Conservation (phyloP, 2,113 vertebrate genomes). For the Psilopogon haemacephalus region DNA sequence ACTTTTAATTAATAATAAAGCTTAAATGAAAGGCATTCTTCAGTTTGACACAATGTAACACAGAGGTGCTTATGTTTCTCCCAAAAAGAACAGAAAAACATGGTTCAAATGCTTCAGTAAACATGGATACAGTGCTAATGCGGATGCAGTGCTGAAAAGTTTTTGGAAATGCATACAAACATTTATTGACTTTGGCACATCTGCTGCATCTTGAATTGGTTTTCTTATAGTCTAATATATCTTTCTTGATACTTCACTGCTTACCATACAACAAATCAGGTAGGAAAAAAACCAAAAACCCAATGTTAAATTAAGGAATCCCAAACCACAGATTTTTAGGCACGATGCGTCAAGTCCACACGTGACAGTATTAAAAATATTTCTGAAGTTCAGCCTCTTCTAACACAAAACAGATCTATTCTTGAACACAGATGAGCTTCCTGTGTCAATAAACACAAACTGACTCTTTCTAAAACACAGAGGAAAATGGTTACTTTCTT, state of each 20-base stretch:
- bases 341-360: background rate
- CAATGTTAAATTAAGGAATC: constrained; percentile 13
- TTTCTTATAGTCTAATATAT: background rate
- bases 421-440: constrained; percentile 1
- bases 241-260: background rate
- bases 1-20: background rate
- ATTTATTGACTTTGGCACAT: background rate
- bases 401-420: constrained; percentile 39
- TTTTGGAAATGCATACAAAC: background rate
- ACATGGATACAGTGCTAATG: background rate
- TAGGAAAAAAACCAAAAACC: background rate
- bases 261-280: background rate
- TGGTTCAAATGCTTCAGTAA: background rate
- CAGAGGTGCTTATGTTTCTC: background rate
- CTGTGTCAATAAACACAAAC: constrained; percentile 29
- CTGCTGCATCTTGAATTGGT: background rate
- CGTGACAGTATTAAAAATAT: background rate
- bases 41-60: background rate
- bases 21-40: background rate
- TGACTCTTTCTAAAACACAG: constrained; percentile 27
- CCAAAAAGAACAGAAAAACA: background rate
- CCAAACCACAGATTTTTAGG: background rate
- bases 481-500: constrained; percentile 53
- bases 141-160: background rate
- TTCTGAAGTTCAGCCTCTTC: background rate